phyloP scores from a whole-genome alignment of 2,113 vertebrate genomes.

The Rhinolophus ferrumequinum region DNA sequence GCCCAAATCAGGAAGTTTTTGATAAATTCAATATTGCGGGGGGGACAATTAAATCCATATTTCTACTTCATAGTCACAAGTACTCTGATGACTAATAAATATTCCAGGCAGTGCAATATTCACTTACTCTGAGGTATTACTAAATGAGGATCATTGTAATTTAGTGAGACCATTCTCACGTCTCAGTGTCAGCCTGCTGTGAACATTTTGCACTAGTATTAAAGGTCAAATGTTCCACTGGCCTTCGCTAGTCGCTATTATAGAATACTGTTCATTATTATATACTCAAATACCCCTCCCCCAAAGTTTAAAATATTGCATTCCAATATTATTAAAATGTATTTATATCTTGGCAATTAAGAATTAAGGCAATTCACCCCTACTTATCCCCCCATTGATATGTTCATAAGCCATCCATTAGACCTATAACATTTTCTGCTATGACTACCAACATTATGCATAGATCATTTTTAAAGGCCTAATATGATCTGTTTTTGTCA shows the following conservation, averaged over 20 bases:
- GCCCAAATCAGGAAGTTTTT: conserved; percentile 30
- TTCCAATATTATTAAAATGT: conserved; percentile 11
- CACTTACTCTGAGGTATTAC: background rate
- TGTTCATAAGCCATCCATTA: background rate
- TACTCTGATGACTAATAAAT: conserved; percentile 15
- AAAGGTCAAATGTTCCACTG: background rate
- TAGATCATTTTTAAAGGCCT: background rate
- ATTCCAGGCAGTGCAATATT: background rate
- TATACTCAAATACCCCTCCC: background rate
- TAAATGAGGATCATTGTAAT: conserved; percentile 11
- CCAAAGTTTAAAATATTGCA: background rate
- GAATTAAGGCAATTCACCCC: background rate
- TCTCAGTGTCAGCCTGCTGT: background rate
- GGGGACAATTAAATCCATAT: background rate
- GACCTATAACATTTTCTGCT: background rate
- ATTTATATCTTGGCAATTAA: background rate
- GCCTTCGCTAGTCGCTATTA: background rate
- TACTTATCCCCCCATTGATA: background rate
- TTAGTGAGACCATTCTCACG: background rate
- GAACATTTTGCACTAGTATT: conserved; percentile 52
- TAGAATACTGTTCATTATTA: background rate
- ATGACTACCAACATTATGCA: background rate
- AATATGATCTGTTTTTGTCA: background rate
- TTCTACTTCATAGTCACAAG: background rate
- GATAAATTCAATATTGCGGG: background rate